These are phyloP conservation scores for Hirudo medicinalis DNA, from an alignment of 1,140 invertebrate genomes.

Conservation along the genomic window DNA sequence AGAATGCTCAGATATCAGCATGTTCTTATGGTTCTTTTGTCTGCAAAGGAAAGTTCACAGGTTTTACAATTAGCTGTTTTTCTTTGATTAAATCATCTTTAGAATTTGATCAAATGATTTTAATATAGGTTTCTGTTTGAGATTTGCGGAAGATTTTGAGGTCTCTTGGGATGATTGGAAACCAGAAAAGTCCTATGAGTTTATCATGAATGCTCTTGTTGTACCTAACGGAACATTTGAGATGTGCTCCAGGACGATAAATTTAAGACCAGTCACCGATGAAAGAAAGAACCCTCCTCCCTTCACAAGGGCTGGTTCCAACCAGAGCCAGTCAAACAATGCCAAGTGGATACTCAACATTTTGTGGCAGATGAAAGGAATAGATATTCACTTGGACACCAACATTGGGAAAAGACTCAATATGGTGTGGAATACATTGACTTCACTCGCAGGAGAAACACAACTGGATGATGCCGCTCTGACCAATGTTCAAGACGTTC, in stretches of 20 bases:
- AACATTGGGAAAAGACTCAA: constrained; percentile 89
- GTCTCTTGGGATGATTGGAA: constrained; percentile 93
- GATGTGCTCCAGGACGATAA: constrained; percentile 72
- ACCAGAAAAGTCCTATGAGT: constrained; percentile 53
- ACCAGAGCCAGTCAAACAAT: constrained; percentile 52
- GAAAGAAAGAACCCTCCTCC: not conserved
- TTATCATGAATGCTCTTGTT: constrained; percentile 83
- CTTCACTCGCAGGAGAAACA: constrained; percentile 59
- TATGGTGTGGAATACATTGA: constrained; percentile 80
- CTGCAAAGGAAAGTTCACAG: constrained; percentile 53
- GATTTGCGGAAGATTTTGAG: constrained; percentile 93
- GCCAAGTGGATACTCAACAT: constrained; percentile 97
- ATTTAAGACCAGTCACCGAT: constrained; percentile 14
- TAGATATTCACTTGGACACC: constrained; percentile 88
- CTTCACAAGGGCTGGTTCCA: not conserved
- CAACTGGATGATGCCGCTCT: constrained; percentile 29
- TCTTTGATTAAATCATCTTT: not conserved
- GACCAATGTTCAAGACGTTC: constrained; percentile 13
- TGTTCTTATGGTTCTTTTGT: constrained; percentile 67
- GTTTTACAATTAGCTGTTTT: not conserved
- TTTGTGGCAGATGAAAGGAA: constrained; percentile 97
- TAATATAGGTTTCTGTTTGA: constrained; percentile 63
- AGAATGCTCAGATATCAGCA: constrained; percentile 81
- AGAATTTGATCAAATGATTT: not conserved
- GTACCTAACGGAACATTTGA: constrained; percentile 97